Evolutionary conservation across 2,888 invertebrate genomes (phyloP).

Genomic region (Apodemia zela): DNA sequence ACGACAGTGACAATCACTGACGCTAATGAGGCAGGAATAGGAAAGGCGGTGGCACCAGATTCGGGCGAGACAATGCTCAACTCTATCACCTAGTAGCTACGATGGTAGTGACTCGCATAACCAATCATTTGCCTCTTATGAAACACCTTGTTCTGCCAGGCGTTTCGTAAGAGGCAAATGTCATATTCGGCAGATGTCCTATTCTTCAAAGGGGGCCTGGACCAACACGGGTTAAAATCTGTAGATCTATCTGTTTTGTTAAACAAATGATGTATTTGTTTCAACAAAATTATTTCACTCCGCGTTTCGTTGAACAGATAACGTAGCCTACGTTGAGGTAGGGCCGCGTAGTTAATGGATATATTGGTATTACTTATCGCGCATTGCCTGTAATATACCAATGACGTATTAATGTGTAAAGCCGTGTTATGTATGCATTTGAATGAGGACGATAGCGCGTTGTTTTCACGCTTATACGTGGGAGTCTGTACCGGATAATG

Average conservation of each 20-base stretch:
- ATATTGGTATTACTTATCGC: constrained; percentile 11
- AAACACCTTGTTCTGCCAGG: too few species aligned
- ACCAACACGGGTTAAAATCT: too few species aligned
- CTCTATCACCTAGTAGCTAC: too few species aligned
- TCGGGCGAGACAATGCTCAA: too few species aligned
- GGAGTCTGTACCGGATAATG: neutral
- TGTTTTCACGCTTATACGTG: neutral
- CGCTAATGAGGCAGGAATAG: too few species aligned
- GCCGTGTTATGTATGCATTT: neutral
- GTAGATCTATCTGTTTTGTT: neutral
- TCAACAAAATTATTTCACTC: neutral
- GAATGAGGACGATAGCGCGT: neutral
- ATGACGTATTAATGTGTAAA: neutral
- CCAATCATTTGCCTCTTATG: too few species aligned
- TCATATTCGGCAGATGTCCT: too few species aligned
- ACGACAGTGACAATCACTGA: too few species aligned
- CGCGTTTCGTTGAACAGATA: neutral
- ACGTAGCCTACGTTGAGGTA: constrained; percentile 3
- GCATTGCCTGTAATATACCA: neutral
- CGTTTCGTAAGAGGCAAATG: too few species aligned
- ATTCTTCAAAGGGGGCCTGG: too few species aligned
- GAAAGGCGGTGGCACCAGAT: too few species aligned
- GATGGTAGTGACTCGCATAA: too few species aligned
- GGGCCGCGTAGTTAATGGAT: neutral
- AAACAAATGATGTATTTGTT: neutral